A percentile compares a stretch with the other conserved stretches of the same genome.
Conservation (phyloP, 2,113 vertebrate genomes). For the Neogobius melanostomus region DNA sequence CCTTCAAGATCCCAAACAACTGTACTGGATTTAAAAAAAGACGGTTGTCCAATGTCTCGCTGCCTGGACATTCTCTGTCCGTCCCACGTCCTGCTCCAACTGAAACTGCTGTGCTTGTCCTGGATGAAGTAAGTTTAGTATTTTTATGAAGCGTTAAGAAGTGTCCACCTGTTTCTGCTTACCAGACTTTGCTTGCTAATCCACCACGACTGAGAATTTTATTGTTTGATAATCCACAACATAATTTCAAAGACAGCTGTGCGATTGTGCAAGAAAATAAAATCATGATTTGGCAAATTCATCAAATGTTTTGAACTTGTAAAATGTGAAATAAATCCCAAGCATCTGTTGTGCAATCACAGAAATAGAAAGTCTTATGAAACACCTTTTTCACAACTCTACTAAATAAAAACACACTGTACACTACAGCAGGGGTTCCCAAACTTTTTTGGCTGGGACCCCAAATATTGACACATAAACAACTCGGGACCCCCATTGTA, state of each 20-base stretch:
- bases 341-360: too few relatives aligned
- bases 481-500: too few relatives aligned
- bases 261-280: neutral
- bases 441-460: too few relatives aligned
- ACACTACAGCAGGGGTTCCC: too few relatives aligned
- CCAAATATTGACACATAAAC: too few relatives aligned
- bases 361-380: too few relatives aligned
- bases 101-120: slow-evolving; percentile 78
- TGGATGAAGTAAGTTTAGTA: slow-evolving; percentile 84
- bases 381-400: too few relatives aligned
- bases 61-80: slow-evolving; percentile 88
- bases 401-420: too few relatives aligned
- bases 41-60: slow-evolving; percentile 90
- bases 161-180: neutral
- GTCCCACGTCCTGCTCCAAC: slow-evolving; percentile 83
- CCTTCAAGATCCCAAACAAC: slow-evolving; percentile 99
- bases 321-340: slow-evolving; percentile 22
- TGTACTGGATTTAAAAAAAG: slow-evolving; percentile 94
- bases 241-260: too few relatives aligned
- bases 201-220: too few relatives aligned
- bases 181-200: too few relatives aligned
- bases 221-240: too few relatives aligned
- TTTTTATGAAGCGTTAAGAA: neutral
- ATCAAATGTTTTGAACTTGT: slow-evolving; percentile 50
- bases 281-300: neutral